Percentiles rank a stretch among this genome's conserved stretches.
Conservation (phyloP, 2,113 vertebrate genomes). For the Anas platyrhynchos region DNA sequence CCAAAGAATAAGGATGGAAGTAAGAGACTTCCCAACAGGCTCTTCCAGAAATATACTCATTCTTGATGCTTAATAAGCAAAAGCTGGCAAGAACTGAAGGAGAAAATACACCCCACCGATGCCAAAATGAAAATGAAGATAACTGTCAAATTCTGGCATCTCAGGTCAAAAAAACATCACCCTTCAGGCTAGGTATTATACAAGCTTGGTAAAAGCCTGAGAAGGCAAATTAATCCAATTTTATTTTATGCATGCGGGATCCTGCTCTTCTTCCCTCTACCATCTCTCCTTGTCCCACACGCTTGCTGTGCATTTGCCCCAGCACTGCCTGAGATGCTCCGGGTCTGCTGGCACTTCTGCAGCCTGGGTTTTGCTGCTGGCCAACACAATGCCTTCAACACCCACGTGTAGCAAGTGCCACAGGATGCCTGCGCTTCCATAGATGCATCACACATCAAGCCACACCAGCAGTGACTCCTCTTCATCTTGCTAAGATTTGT, state of each 20-base stretch:
- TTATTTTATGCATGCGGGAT: rapidly evolving
- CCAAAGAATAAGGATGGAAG: not conserved
- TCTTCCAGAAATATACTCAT: not conserved
- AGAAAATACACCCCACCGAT: not conserved
- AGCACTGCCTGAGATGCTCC: not conserved
- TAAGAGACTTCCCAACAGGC: not conserved
- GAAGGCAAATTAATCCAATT: not conserved
- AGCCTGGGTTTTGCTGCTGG: rapidly evolving
- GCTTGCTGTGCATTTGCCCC: rapidly evolving
- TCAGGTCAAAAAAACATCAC: not conserved
- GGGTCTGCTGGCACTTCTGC: not conserved
- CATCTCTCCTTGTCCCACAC: not conserved
- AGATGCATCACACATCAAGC: not conserved
- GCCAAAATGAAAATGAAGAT: not conserved
- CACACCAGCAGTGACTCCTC: not conserved
- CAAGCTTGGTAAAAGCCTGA: not conserved
- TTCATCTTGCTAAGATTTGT: not conserved
- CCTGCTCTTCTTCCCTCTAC: not conserved
- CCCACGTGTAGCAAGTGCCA: not conserved
- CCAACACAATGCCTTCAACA: rapidly evolving
- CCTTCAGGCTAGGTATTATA: not conserved
- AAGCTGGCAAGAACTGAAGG: not conserved
- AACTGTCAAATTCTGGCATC: not conserved
- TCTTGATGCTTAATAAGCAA: not conserved
- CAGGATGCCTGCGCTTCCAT: rapidly evolving